Evolutionary conservation across 2,888 invertebrate genomes (phyloP).

Genomic region (Agelastica alni): DNA sequence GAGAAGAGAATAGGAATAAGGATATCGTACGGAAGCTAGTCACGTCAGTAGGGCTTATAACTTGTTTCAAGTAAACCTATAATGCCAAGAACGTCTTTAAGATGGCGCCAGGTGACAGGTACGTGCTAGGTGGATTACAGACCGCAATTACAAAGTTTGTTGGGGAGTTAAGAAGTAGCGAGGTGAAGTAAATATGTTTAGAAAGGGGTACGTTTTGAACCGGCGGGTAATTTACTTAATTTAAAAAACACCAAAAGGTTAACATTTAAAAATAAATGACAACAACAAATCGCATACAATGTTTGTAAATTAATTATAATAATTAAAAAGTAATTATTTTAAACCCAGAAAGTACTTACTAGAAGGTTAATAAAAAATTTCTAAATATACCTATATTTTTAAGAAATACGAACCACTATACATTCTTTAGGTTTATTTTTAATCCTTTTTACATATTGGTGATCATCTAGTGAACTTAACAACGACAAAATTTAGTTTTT

Average conservation of each 20-base stretch:
- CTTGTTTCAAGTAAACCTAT: slow-evolving; percentile 55
- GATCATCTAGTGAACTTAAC: too few species aligned
- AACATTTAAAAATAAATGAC: too few species aligned
- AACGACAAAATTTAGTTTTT: too few species aligned
- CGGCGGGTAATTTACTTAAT: background rate
- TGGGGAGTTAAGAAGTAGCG: slow-evolving; percentile 34
- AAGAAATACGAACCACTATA: too few species aligned
- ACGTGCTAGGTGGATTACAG: slow-evolving; percentile 45
- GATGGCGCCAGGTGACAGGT: slow-evolving; percentile 52
- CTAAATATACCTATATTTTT: too few species aligned
- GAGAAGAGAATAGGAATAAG: slow-evolving; percentile 39
- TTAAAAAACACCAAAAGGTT: too few species aligned
- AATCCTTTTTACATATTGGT: too few species aligned
- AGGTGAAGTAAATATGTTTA: slow-evolving; percentile 24
- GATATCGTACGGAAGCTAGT: slow-evolving; percentile 50
- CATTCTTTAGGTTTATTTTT: background rate
- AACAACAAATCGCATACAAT: too few species aligned
- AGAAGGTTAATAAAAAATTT: too few species aligned
- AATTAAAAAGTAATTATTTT: too few species aligned
- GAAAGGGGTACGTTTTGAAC: background rate
- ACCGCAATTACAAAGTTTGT: slow-evolving; percentile 46
- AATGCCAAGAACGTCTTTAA: slow-evolving; percentile 45
- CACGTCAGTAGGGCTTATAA: slow-evolving; percentile 54
- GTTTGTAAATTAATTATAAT: too few species aligned
- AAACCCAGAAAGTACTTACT: too few species aligned